Evolutionary conservation across 2,888 invertebrate species (phyloP).

Genomic region (Ephialtes manifestator): DNA sequence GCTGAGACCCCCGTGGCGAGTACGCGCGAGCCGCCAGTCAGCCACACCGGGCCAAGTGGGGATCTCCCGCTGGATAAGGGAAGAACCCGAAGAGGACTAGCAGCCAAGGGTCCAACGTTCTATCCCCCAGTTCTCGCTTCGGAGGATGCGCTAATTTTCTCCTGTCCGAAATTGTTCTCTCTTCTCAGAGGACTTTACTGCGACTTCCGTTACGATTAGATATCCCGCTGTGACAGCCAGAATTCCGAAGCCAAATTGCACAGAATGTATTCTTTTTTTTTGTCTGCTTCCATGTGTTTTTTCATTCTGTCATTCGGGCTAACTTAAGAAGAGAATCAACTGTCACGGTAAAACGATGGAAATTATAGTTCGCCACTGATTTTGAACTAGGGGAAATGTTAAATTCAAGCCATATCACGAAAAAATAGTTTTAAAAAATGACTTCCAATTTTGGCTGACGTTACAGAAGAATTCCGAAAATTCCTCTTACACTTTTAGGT

Average conservation of each 20-base stretch:
- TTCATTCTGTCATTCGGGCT: not conserved
- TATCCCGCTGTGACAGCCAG: constrained; percentile 62
- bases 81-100: constrained; percentile 49
- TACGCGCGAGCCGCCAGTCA: constrained; percentile 55
- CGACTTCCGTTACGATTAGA: constrained; percentile 74
- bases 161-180: constrained; percentile 70
- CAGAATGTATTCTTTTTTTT: constrained; percentile 44
- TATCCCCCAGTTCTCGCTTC: constrained; percentile 67
- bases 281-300: not conserved
- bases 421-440: too few relatives aligned
- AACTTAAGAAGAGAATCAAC: not conserved
- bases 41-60: constrained; percentile 74
- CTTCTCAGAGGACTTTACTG: constrained; percentile 68
- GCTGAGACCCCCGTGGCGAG: constrained; percentile 56
- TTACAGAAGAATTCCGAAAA: too few relatives aligned
- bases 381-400: too few relatives aligned
- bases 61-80: constrained; percentile 82
- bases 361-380: too few relatives aligned
- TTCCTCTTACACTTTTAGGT: not conserved
- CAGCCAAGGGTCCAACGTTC: constrained; percentile 62
- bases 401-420: too few relatives aligned
- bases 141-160: constrained; percentile 83
- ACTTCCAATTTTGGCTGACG: too few relatives aligned
- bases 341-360: not conserved
- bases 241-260: constrained; percentile 65